Base-by-base conservation (phyloP, 1,140 invertebrate species). In the Colletes latitarsis region DNA sequence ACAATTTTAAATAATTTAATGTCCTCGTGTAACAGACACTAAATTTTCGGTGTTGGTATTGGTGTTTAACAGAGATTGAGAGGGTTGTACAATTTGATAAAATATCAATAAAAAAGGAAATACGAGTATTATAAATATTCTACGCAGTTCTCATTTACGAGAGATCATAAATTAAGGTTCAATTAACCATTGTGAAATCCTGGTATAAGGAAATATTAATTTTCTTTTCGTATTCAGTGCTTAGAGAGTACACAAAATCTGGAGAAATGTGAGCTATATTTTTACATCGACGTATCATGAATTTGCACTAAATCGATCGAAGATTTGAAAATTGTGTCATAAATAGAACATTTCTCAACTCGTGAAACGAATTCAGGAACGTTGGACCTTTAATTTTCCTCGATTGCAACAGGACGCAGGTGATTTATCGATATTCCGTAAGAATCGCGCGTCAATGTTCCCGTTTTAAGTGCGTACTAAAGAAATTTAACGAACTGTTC, bases 171-270 rank as follows among this genome's bases (percentile, higher is more conserved):
- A 72, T 78, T 52, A 52, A 19, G 15, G 5, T 14, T 9, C 49
- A 53, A 62, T 77, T 70, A 78, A n/a, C 41, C 30, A 53, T 3
- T 3, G 17, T 3, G 39, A 17, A 6, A 41, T 41, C 58, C 19
- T 17, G 39, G 41, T 30, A 77, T 68, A 68, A 68, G 15, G 69
- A 8, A 53, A 53, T 71, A 73, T 73, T 73, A 64, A 72, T 73
- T 46, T 39, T 15, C 15, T 6, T 19, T 15, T 15, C 58, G n/a
- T 39, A 19, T 58, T 41, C 5, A 3, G 30, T 6, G 49, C 43
- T 46, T 19, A 30, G 3, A 55, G n/a, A 17, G 17, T 39, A 6
- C 53, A 6, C 72, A 5, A 6, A 15, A 5, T 21, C 21, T 12
- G 0, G 6, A 19, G 52, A 3, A 9, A 10, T 19, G 21, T 30